These are phyloP conservation scores for Semotilus atromaculatus DNA, from an alignment of 2,797 vertebrate genomes.

Conservation along the genomic window DNA sequence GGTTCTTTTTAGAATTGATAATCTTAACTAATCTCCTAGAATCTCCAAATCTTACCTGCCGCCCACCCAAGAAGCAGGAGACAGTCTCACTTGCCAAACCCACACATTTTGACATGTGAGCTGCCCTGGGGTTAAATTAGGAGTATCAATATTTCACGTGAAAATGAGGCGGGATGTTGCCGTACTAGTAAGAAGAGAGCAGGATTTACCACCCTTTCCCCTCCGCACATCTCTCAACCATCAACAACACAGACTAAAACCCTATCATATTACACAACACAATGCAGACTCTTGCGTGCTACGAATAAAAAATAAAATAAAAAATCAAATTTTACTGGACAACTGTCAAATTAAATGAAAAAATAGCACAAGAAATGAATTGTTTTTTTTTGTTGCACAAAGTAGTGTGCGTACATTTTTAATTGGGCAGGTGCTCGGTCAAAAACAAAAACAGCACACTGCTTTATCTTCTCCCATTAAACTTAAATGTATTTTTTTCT, in stretches of 20 bases:
- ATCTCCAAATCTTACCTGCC: background rate
- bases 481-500: background rate
- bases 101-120: conserved; percentile 69
- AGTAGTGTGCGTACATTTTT: background rate
- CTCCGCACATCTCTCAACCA: conserved; percentile 8
- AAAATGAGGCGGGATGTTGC: conserved; percentile 76
- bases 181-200: conserved; percentile 75
- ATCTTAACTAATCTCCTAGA: too few relatives aligned
- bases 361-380: too few relatives aligned
- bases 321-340: too few relatives aligned
- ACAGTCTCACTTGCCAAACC: conserved; percentile 30
- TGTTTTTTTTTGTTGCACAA: too few relatives aligned
- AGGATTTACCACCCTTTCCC: conserved; percentile 49
- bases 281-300: background rate
- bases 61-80: conserved; percentile 5
- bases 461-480: background rate
- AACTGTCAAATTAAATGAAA: too few relatives aligned
- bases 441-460: background rate
- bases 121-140: conserved; percentile 76
- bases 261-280: conserved; percentile 69
- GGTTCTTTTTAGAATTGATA: background rate
- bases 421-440: background rate
- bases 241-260: conserved; percentile 41
- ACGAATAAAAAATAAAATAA: too few relatives aligned
- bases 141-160: conserved; percentile 82